Percentiles rank a stretch among this genome's conserved stretches.
phyloP scores from a whole-genome alignment of 1,140 invertebrate genomes.

The Bombus superbus region DNA sequence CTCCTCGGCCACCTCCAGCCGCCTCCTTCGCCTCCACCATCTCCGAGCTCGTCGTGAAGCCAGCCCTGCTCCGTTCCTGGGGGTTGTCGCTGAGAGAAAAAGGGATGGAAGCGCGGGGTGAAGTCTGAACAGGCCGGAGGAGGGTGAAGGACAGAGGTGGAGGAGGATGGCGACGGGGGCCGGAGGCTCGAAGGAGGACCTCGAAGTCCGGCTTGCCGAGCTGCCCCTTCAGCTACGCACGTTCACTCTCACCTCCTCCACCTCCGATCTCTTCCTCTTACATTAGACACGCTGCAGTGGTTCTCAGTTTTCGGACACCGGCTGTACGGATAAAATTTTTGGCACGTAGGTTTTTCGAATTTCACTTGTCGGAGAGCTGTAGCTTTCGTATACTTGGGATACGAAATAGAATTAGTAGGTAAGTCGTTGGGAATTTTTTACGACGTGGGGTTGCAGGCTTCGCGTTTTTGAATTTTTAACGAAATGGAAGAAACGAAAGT shows the following conservation, averaged over 20 bases:
- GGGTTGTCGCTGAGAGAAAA: conserved; percentile 60
- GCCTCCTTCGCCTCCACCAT: conserved; percentile 76
- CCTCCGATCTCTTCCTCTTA: conserved; percentile 70
- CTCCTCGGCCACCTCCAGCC: conserved; percentile 75
- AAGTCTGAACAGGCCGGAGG: conserved; percentile 28
- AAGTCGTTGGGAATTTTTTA: too few species aligned
- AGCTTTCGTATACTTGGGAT: not conserved
- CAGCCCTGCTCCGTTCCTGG: conserved; percentile 77
- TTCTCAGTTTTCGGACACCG: conserved; percentile 53
- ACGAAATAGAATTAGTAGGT: too few species aligned
- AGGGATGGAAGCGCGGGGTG: conserved; percentile 29
- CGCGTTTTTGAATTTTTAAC: too few species aligned
- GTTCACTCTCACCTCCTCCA: conserved; percentile 75
- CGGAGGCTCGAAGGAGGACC: conserved; percentile 68
- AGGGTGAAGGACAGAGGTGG: conserved; percentile 32
- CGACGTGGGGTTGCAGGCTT: too few species aligned
- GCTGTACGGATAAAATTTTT: too few species aligned
- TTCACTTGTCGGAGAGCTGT: too few species aligned
- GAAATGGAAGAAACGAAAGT: too few species aligned
- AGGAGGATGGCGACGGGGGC: conserved; percentile 51
- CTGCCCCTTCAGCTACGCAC: conserved; percentile 75
- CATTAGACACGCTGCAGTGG: conserved; percentile 68
- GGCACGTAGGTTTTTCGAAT: too few species aligned
- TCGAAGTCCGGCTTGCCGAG: conserved; percentile 75
- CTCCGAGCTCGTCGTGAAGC: conserved; percentile 69